Base-by-base conservation (phyloP, 2,113 vertebrate genomes). In the Brienomyrus brachyistius region DNA sequence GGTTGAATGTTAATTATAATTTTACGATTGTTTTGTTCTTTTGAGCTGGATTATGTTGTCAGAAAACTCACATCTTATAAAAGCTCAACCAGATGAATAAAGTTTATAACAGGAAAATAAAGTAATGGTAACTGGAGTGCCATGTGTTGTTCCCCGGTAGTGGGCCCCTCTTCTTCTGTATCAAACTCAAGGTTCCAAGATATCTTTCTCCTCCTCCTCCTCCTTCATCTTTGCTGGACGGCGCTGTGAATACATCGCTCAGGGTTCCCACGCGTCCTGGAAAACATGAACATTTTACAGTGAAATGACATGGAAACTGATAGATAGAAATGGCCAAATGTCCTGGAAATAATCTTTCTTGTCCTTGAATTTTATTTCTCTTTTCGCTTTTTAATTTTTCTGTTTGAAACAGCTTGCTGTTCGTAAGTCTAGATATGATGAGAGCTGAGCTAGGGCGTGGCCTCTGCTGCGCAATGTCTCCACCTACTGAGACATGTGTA, bases 221-320 rank as follows among this genome's bases (percentile, higher is more conserved):
- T 90, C 77, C 77, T 0, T 88, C 80, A 2, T 95, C 92, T 19
- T 95, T 94, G 35, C 89, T 31, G 88, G n/a, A 54, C 47, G 96
- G 90, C 1, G 89, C 7, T 70, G 91, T 89, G 94, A 96, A 97
- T 23, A 91, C 93, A 51, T 95, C 93, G 88, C 82, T 94, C 40
- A 83, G 35, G 35, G 35, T 40, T 40, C 35, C 35, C 2, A 40
- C 35, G 35, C 35, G 35, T 40, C 35, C 35, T 40, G 35, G 35
- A 40, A 40, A 40, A 40, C 35, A 1, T 40, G 35, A 40, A 40
- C 35, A 40, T 40, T 40, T 40, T 40, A 40, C 35, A 40, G 35
- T 40, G 35, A 40, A 40, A 40, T 40, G 35, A 2, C 35, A 1
- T 40, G 35, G 35, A 40, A 40, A 40, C 35, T 40, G 35, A 40